Conservation (phyloP, 2,888 invertebrate species). For the Tinea pellionella region DNA sequence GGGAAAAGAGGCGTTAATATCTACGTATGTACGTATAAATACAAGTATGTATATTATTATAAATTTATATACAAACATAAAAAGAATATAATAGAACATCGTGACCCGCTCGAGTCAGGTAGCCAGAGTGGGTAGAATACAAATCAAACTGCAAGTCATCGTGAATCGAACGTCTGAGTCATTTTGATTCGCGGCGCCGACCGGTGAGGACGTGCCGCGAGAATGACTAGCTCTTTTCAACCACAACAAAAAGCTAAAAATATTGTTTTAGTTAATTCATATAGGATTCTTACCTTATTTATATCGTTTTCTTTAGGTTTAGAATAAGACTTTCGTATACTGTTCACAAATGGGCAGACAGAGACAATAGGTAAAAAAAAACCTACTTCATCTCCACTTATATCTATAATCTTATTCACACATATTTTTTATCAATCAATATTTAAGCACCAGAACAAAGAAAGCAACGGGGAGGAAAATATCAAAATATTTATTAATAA, state of each 20-base stretch:
- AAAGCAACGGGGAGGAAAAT: neutral
- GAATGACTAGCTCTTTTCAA: neutral
- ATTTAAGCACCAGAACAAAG: neutral
- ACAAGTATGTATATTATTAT: neutral
- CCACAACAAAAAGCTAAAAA: neutral
- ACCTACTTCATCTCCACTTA: neutral
- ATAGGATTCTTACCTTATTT: too few species aligned
- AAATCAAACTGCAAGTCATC: neutral
- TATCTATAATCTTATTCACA: neutral
- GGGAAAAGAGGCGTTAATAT: neutral
- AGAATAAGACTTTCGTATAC: too few species aligned
- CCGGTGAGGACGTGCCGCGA: neutral
- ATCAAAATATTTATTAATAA: neutral
- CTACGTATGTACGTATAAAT: neutral
- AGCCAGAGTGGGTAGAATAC: conserved; percentile 1
- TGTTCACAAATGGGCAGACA: too few species aligned
- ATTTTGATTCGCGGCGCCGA: conserved; percentile 11
- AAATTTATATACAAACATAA: neutral
- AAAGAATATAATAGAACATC: neutral
- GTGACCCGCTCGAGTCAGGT: conserved; percentile 3
- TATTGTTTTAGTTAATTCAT: too few species aligned
- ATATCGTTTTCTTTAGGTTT: too few species aligned
- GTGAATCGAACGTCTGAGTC: neutral
- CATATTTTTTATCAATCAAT: neutral
- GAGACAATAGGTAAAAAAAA: too few species aligned